These are phyloP conservation scores for Netelia fuscicornis DNA, from an alignment of 2,888 invertebrate genomes.

Conservation along the genomic window DNA sequence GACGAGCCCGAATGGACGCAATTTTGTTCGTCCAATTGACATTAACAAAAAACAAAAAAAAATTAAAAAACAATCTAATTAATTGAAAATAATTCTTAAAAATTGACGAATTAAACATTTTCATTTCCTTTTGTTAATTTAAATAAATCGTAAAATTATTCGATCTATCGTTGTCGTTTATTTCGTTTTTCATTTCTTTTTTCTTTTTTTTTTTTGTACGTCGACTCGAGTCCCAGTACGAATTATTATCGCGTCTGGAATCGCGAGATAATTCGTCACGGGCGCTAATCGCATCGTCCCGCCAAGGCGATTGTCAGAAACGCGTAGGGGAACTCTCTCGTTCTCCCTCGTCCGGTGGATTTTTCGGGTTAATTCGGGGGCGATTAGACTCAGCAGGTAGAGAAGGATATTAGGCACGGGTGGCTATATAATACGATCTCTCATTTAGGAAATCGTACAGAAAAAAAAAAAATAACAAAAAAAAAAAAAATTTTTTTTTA, in stretches of 20 bases:
- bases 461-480: constrained; percentile 21
- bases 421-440: constrained; percentile 51
- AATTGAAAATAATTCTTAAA: too few relatives aligned
- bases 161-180: too few relatives aligned
- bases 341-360: constrained; percentile 27
- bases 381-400: constrained; percentile 40
- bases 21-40: too few relatives aligned
- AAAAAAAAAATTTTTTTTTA: not conserved
- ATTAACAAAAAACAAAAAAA: too few relatives aligned
- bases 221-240: not conserved
- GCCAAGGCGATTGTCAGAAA: not conserved
- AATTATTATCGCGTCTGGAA: not conserved
- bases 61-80: too few relatives aligned
- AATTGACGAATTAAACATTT: too few relatives aligned
- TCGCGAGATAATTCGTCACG: constrained; percentile 40
- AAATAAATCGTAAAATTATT: too few relatives aligned
- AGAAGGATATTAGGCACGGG: constrained; percentile 33
- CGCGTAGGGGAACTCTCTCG: constrained; percentile 27
- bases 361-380: constrained; percentile 51
- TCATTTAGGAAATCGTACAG: constrained; percentile 48
- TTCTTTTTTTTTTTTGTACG: too few relatives aligned
- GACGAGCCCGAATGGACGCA: too few relatives aligned
- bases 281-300: constrained; percentile 21
- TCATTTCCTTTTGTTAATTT: too few relatives aligned
- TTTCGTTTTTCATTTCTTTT: too few relatives aligned